Percentiles rank a stretch among this genome's conserved stretches.
phyloP scores from a whole-genome alignment of 2,797 vertebrate genomes.

The Podargus strigoides region DNA sequence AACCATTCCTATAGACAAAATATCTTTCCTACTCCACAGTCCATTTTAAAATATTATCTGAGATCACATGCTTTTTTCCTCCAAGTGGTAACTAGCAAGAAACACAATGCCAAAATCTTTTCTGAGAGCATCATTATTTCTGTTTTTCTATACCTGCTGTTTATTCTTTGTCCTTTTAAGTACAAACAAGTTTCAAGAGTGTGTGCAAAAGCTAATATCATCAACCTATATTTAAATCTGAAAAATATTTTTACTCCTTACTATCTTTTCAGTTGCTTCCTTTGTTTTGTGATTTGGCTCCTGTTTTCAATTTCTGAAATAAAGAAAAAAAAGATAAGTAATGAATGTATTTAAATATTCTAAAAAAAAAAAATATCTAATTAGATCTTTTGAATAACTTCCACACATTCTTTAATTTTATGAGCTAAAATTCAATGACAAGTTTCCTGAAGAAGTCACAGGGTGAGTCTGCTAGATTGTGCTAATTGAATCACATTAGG shows the following conservation, averaged over 20 bases:
- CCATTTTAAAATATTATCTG: not conserved
- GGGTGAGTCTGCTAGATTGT: not conserved
- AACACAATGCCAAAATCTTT: not conserved
- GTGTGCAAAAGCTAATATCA: not conserved
- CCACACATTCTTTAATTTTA: not conserved
- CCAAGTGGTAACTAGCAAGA: not conserved
- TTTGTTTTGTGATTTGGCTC: not conserved
- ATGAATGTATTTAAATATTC: not conserved
- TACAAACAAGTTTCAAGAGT: not conserved
- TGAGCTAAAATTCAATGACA: not conserved
- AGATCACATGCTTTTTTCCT: accelerated
- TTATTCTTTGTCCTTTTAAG: not conserved
- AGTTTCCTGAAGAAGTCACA: not conserved
- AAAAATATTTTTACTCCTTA: not conserved
- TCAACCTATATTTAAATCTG: not conserved
- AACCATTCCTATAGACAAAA: not conserved
- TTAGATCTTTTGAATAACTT: not conserved
- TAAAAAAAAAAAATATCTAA: not conserved
- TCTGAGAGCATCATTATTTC: not conserved
- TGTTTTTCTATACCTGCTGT: not conserved
- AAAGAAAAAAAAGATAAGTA: not conserved
- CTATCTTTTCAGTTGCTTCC: not conserved
- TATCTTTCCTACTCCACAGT: not conserved
- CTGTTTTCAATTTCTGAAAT: not conserved
- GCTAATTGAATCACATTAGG: constrained; percentile 38